Base-by-base conservation (phyloP, 2,888 invertebrate genomes). In the Sarcophaga rosellei region DNA sequence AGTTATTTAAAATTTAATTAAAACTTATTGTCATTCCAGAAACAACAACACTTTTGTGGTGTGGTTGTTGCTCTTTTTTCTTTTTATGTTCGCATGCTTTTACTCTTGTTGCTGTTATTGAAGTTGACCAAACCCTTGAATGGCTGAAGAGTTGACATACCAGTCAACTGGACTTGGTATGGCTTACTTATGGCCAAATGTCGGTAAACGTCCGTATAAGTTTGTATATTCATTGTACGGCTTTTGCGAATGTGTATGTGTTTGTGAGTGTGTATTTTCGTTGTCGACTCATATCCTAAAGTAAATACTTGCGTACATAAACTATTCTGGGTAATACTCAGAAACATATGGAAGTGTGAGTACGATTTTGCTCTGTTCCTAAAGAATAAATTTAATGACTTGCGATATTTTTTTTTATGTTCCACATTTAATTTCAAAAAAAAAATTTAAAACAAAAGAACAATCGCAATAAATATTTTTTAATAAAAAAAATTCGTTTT, bases 1-100 rank as follows among this genome's bases (percentile, higher is more conserved):
- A 61, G 44, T 68, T 68, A 74, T 81, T 81, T 81, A 45, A 80
- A 74, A 68, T 80, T 73, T 74, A 81, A 81, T 81, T 81, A 81
- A 81, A 81, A 74, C 68, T 81, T 74, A 74, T 81, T 81, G 74
- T 81, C 80, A 81, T 81, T 81, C 47, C 25, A 57, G 20, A 63
- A 79, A 72, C 65, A 79, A 72, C 65, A 59, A 68, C 73, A 80
- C 68, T 81, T 74, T 47, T 45, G 45, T 45, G 45, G 25, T 23
- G 53, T 23, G 47, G 53, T 70, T 70, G 23, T 53, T 69, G 25
- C 65, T 17, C 25, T n/a, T 35, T 20, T 72, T n/a, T 17, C 35
- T 53, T 15, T 11, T 15, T 47, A 15, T 15, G 53, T 53, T 53
- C 17, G 3, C n/a, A 62, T 44, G 1, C 10, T 44, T 73, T 59